phyloP scores from a whole-genome alignment of 2,113 vertebrate genomes.

The Plecotus auritus region DNA sequence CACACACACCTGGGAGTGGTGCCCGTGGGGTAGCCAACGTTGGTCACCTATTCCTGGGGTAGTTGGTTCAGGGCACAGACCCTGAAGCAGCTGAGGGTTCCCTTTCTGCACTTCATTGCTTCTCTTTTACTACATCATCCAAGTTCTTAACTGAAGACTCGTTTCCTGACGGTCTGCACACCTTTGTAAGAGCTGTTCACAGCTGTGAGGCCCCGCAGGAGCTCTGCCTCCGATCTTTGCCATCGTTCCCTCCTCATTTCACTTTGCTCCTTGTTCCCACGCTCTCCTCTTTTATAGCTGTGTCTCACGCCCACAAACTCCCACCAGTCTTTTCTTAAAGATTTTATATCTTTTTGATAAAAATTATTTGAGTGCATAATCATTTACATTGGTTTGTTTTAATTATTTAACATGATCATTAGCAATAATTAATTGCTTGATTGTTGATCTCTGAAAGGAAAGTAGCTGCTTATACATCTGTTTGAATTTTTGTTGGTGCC shows the following conservation, averaged over 20 bases:
- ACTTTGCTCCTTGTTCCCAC: accelerated
- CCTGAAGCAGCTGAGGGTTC: accelerated
- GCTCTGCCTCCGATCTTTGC: not conserved
- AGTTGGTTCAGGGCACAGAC: not conserved
- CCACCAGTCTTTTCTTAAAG: not conserved
- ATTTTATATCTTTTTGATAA: too few species aligned
- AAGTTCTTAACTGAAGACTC: accelerated
- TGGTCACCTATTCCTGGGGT: not conserved
- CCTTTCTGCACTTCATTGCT: accelerated
- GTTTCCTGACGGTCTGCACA: accelerated
- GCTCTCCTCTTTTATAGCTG: accelerated
- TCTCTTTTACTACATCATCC: not conserved
- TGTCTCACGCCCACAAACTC: accelerated
- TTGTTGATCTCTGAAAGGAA: not conserved
- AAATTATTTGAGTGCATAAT: not conserved
- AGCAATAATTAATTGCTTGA: not conserved
- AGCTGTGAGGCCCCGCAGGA: not conserved
- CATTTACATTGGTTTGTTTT: not conserved
- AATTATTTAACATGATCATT: not conserved
- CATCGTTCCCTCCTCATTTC: accelerated
- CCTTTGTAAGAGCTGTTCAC: not conserved
- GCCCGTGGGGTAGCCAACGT: accelerated
- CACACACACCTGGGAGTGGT: not conserved
- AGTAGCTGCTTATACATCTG: not conserved
- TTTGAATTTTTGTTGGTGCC: not conserved